These are phyloP conservation scores for Diplodus puntazzo DNA, from an alignment of 2,797 vertebrate species.

Conservation along the genomic window DNA sequence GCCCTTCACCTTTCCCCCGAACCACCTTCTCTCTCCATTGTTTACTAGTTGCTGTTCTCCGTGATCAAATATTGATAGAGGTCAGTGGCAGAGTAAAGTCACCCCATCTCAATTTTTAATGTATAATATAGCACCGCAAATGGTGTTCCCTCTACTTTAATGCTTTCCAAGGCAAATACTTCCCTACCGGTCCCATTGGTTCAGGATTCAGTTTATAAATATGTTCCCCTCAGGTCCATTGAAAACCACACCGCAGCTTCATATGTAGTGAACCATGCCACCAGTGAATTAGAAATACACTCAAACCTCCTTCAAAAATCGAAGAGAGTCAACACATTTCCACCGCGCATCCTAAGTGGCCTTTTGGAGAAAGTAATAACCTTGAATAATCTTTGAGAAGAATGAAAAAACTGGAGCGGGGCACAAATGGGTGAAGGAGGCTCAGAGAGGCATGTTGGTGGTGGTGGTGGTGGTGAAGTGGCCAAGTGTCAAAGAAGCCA, in stretches of 20 bases:
- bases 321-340: constrained; percentile 71
- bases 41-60: constrained; percentile 77
- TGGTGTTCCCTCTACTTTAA: constrained; percentile 69
- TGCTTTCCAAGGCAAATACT: constrained; percentile 69
- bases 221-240: constrained; percentile 71
- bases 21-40: constrained; percentile 64
- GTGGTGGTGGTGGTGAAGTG: constrained; percentile 37
- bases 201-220: constrained; percentile 73
- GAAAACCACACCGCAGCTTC: constrained; percentile 68
- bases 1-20: constrained; percentile 57
- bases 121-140: constrained; percentile 80
- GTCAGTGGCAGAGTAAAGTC: constrained; percentile 74
- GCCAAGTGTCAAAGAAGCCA: constrained; percentile 63
- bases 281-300: constrained; percentile 77
- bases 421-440: constrained; percentile 34
- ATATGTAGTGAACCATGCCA: constrained; percentile 72
- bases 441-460: constrained; percentile 31
- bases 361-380: constrained; percentile 78
- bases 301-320: constrained; percentile 65
- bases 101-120: constrained; percentile 82
- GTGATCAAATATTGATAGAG: constrained; percentile 79
- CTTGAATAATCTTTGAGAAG: constrained; percentile 75
- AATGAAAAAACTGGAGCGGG: constrained; percentile 18
- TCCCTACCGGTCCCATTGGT: constrained; percentile 44
- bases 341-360: constrained; percentile 69